phyloP scores from a whole-genome alignment of 2,797 vertebrate genomes.

The Lepus oiostolus region DNA sequence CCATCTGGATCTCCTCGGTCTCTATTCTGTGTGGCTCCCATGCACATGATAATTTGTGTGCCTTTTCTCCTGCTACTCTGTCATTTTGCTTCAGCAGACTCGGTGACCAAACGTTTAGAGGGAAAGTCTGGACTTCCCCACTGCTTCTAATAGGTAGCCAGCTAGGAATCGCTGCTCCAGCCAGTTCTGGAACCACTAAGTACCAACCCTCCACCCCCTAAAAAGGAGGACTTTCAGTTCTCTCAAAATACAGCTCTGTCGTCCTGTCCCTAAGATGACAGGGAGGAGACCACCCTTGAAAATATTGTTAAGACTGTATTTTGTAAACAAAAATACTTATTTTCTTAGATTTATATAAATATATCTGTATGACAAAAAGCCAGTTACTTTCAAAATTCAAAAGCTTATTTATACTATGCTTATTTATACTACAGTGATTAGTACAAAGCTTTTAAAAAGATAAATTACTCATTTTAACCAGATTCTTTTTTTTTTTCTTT shows the following conservation, averaged over 20 bases:
- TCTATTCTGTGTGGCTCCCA: neutral
- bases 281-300: neutral
- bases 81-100: neutral
- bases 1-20: neutral
- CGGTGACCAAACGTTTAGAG: neutral
- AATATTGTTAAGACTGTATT: neutral
- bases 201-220: neutral
- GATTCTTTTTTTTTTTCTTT: neutral
- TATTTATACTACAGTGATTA: neutral
- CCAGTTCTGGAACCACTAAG: neutral
- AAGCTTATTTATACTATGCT: neutral
- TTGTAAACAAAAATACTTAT: neutral
- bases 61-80: neutral
- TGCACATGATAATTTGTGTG: neutral
- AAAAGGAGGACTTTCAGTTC: neutral
- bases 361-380: neutral
- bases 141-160: neutral
- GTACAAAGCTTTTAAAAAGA: constrained; percentile 45
- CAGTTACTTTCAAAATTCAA: constrained; percentile 7
- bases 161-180: neutral
- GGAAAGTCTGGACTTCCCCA: neutral
- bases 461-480: constrained; percentile 24
- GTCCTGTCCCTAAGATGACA: neutral
- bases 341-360: constrained; percentile 9
- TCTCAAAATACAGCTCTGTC: neutral